A percentile compares a stretch with the other conserved stretches of the same genome.
Conservation (phyloP, 1,140 invertebrate genomes). For the Papilio glaucus region DNA sequence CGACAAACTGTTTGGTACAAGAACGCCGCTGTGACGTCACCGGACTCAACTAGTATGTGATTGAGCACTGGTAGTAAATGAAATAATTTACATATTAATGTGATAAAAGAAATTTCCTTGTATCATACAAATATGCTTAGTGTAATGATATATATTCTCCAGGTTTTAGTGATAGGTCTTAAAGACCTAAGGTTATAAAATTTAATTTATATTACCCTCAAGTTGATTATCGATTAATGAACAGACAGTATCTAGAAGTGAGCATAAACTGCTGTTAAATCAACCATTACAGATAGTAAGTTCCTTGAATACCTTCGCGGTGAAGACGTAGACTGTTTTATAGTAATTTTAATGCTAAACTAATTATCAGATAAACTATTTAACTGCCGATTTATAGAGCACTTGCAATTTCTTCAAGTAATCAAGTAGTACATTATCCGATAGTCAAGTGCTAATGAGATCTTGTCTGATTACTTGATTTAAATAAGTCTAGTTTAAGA, state of each 20-base stretch:
- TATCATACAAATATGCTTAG: no score
- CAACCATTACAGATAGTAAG: conserved; percentile 12
- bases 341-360: conserved; percentile 29
- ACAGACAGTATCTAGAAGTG: neutral
- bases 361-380: conserved; percentile 39
- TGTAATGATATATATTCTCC: no score
- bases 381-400: conserved; percentile 23
- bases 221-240: conserved; percentile 1
- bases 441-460: conserved; percentile 22
- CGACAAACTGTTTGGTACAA: no score
- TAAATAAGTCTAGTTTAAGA: neutral
- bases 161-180: no score
- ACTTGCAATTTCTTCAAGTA: conserved; percentile 36
- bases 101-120: no score
- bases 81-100: no score
- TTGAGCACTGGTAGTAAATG: no score
- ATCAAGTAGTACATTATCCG: conserved; percentile 33
- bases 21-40: no score
- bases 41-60: no score
- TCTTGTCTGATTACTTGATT: neutral
- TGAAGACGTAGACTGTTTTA: conserved; percentile 14
- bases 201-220: neutral
- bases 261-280: conserved; percentile 24
- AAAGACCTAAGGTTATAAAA: neutral
- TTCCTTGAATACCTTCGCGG: neutral